phyloP scores from a whole-genome alignment of 92 coral and sea anemone species.

The Porites lobata region DNA sequence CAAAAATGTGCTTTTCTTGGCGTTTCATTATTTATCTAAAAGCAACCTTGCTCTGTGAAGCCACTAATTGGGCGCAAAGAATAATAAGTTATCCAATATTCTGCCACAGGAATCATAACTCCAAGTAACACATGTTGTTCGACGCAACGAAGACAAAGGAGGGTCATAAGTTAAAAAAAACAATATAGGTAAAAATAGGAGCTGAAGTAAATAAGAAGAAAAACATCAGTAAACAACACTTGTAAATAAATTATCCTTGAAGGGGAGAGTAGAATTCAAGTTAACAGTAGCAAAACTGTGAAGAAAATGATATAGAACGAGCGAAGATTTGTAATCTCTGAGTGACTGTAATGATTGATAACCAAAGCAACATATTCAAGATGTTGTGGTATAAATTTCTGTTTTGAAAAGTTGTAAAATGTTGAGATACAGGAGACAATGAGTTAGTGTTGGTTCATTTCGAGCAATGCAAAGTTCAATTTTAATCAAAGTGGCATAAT shows the following conservation, averaged over 20 bases:
- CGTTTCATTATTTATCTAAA: slow-evolving; percentile 41
- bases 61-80: slow-evolving; percentile 14
- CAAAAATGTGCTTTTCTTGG: slow-evolving; percentile 18
- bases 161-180: background rate
- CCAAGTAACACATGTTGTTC: slow-evolving; percentile 5
- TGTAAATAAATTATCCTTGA: background rate
- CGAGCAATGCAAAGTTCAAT: background rate
- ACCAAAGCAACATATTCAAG: background rate
- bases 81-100: slow-evolving; percentile 2
- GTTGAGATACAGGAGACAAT: background rate
- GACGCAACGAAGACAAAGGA: slow-evolving; percentile 18
- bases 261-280: background rate
- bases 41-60: slow-evolving; percentile 40
- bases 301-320: background rate
- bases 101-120: slow-evolving; percentile 12
- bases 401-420: background rate
- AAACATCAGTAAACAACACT: slow-evolving; percentile 7
- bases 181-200: background rate
- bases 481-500: background rate
- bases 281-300: slow-evolving; percentile 1
- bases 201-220: slow-evolving; percentile 22
- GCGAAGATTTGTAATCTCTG: background rate
- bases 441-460: background rate
- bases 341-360: background rate
- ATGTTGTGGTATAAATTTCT: background rate